Evolutionary conservation across 2,797 vertebrate genomes (phyloP).

Genomic region (Ispidina picta): DNA sequence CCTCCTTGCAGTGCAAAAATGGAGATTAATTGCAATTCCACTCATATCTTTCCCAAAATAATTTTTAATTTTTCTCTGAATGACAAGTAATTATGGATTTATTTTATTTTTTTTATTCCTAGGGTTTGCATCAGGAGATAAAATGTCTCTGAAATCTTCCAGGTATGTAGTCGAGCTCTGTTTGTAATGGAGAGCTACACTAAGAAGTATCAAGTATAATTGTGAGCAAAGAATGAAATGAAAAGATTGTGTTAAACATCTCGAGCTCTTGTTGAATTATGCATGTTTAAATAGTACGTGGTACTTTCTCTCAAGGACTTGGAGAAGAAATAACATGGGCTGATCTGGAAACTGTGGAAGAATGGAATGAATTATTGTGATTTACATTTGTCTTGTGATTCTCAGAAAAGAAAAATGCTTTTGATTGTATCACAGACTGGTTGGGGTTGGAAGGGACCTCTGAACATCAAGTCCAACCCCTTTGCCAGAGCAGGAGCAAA

Average conservation of each 20-base stretch:
- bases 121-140: neutral
- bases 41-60: neutral
- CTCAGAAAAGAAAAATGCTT: neutral
- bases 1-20: neutral
- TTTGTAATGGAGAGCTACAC: neutral
- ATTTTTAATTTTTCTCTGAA: slow-evolving; percentile 37
- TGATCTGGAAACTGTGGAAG: neutral
- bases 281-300: neutral
- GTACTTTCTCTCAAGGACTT: neutral
- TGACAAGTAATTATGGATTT: slow-evolving; percentile 6
- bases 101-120: neutral
- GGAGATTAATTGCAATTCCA: neutral
- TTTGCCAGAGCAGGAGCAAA: no score
- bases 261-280: neutral
- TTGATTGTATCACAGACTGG: neutral
- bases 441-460: no score
- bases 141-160: slow-evolving; percentile 16
- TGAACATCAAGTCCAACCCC: no score
- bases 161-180: neutral
- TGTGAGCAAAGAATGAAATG: slow-evolving; percentile 16
- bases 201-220: neutral
- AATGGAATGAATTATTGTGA: neutral
- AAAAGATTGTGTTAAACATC: neutral
- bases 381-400: neutral
- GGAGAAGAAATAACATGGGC: neutral